phyloP scores from a whole-genome alignment of 2,888 invertebrate genomes.

The Agonopterix alstromeriana region DNA sequence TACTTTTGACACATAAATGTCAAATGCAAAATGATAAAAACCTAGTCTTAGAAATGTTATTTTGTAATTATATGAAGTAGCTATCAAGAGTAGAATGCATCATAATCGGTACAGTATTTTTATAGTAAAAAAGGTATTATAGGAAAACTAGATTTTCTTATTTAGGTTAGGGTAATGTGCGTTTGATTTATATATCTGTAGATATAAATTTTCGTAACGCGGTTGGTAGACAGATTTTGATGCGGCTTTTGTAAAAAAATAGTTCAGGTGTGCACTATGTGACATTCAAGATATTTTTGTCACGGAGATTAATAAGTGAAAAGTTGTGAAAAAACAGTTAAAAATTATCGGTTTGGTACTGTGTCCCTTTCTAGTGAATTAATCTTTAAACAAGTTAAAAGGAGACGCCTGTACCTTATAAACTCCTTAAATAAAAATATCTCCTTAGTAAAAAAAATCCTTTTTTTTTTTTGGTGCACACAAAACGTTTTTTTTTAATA shows the following conservation, averaged over 20 bases:
- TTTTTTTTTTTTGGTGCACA: no score
- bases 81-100: constrained; percentile 12
- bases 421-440: no score
- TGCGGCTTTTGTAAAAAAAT: constrained; percentile 4
- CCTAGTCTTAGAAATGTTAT: constrained; percentile 16
- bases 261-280: no score
- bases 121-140: constrained; percentile 1
- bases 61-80: constrained; percentile 24
- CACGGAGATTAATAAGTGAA: no score
- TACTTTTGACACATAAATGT: constrained; percentile 30
- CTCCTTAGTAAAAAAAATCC: no score
- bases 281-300: no score
- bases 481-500: constrained; percentile 1
- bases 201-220: constrained; percentile 62
- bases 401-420: no score
- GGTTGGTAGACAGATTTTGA: constrained; percentile 15
- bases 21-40: constrained; percentile 16
- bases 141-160: not conserved
- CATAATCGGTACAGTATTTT: constrained; percentile 3
- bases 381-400: no score
- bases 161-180: constrained; percentile 20
- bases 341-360: no score
- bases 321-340: no score
- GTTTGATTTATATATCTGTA: constrained; percentile 58
- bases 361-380: no score